Evolutionary conservation across 2,113 vertebrate species (phyloP).

Genomic region (Chelonoidis abingdonii): DNA sequence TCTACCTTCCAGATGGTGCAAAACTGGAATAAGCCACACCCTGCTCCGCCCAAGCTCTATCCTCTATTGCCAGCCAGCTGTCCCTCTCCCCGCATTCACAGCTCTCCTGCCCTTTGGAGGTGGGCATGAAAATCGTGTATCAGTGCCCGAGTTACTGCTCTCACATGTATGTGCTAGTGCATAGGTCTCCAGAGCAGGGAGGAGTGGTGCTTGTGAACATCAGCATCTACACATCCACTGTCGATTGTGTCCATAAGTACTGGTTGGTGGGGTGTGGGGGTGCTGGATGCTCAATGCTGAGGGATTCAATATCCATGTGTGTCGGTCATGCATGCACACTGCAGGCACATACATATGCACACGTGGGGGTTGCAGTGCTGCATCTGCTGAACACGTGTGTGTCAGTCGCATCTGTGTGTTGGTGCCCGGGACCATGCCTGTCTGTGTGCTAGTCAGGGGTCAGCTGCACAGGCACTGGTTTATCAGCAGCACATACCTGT

Average conservation of each 20-base stretch:
- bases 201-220: not conserved
- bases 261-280: not conserved
- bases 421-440: no score
- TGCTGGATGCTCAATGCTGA: no score
- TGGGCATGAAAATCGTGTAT: not conserved
- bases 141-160: not conserved
- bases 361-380: not conserved
- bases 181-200: not conserved
- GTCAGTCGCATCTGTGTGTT: no score
- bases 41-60: not conserved
- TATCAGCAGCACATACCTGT: not conserved
- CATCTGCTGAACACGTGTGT: not conserved
- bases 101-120: not conserved
- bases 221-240: not conserved
- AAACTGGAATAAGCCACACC: not conserved
- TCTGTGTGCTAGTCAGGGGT: no score
- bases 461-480: not conserved
- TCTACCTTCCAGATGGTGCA: conserved; percentile 11
- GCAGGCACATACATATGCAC: not conserved
- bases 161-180: not conserved
- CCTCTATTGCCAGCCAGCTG: not conserved
- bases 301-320: not conserved
- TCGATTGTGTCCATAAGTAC: not conserved
- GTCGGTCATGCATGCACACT: not conserved
- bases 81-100: not conserved